Base-by-base conservation (phyloP, 2,797 vertebrate species). In the Sebastes itinus region DNA sequence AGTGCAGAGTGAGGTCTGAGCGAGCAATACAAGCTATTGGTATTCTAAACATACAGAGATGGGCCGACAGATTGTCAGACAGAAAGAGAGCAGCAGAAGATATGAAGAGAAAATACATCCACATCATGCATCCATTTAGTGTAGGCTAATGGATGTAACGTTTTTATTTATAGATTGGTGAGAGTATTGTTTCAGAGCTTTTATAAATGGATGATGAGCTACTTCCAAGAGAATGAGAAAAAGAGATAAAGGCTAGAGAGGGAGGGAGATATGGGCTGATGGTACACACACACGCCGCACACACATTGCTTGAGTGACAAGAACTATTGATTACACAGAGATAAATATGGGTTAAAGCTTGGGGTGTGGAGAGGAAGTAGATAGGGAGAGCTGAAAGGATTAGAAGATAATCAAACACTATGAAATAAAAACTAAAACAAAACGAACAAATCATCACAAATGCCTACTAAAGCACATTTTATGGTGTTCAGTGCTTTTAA, bases 241-340 rank as follows among this genome's bases (percentile, higher is more conserved):
- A 28, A 67, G 33, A 56, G 38, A 42, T 42, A 42, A 42, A 42
- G 38, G 38, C 38, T 42, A 42, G 38, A 42, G 14, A 42, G 6
- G 38, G 38, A 16, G 28, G 30, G 62, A 67, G 54, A 68, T 72
- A 52, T 25, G 62, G 28, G 77, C 12, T 66, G 73, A 80, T 12
- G 59, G 73, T 18, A 62, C 70, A 71, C 32, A 58, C 65, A 58
- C 52, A 63, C 62, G 62, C 54, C 54, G 38, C 33, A 18, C 70
- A 42, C 64, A 46, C 76, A 65, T 46, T 35, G 42, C 73, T 70
- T 73, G 52, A 66, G 76, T 25, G 61, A 81, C 76, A 59, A 77
- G 58, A 82, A 77, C 49, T 82, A 84, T 75, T 82, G 80, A 88
- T 87, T 69, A 67, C 27, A 78, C 49, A 72, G 64, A 73, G 72